A percentile compares a stretch with the other conserved stretches of the same genome.
phyloP scores from a whole-genome alignment of 2,797 vertebrate genomes.

The Enteromius afrohamiltoni region DNA sequence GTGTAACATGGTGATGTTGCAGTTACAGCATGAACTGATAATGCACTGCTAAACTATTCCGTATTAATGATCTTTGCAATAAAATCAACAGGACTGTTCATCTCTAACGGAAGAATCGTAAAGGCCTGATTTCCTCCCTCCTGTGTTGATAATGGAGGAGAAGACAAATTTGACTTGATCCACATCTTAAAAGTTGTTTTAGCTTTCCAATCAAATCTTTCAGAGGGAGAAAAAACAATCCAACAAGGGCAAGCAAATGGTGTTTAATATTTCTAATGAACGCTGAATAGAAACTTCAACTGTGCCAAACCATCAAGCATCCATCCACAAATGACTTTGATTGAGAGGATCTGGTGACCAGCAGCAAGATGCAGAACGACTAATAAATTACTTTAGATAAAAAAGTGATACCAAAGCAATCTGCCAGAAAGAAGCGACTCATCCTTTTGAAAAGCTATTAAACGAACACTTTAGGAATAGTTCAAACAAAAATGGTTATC shows the following conservation, averaged over 20 bases:
- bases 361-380: slow-evolving; percentile 16
- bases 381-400: slow-evolving; percentile 44
- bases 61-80: slow-evolving; percentile 9
- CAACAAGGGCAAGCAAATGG: slow-evolving; percentile 16
- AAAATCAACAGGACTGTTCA: neutral
- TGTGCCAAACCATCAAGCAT: slow-evolving; percentile 20
- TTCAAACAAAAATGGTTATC: neutral
- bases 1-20: neutral
- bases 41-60: slow-evolving; percentile 1
- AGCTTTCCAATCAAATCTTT: neutral
- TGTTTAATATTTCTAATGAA: slow-evolving; percentile 16
- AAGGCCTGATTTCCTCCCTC: neutral
- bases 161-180: slow-evolving; percentile 9
- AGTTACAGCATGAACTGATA: neutral
- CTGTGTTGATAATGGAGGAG: slow-evolving; percentile 11
- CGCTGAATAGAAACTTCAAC: slow-evolving; percentile 13
- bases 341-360: slow-evolving; percentile 32
- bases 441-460: slow-evolving; percentile 32
- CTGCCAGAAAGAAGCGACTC: slow-evolving; percentile 2
- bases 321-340: slow-evolving; percentile 41
- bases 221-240: neutral
- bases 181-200: slow-evolving; percentile 6
- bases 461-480: neutral
- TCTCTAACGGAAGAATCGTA: neutral
- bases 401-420: slow-evolving; percentile 30